These are phyloP conservation scores for Tenthredo mesomela DNA, from an alignment of 2,888 invertebrate species.

Conservation along the genomic window DNA sequence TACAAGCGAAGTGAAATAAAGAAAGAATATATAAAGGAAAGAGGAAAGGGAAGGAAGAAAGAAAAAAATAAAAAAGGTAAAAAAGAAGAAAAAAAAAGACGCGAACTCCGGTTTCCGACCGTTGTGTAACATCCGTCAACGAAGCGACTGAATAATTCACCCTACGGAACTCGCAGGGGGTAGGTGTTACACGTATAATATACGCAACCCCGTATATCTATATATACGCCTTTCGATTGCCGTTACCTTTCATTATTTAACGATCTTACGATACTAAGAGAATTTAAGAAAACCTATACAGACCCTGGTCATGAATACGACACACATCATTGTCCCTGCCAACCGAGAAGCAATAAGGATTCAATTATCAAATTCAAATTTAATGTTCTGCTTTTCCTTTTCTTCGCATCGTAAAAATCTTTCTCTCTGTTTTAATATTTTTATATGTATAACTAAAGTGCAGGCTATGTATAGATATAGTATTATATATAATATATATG, in stretches of 20 bases:
- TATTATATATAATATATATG: no score
- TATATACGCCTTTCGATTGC: background rate
- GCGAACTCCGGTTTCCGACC: background rate
- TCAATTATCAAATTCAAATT: background rate
- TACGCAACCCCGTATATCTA: background rate
- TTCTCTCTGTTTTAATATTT: background rate
- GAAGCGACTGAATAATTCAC: constrained; percentile 23
- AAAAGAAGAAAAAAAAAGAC: background rate
- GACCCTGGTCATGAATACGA: background rate
- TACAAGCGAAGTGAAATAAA: background rate
- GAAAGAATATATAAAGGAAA: background rate
- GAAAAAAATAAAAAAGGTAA: background rate
- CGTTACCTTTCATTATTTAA: constrained; percentile 35
- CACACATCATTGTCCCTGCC: background rate
- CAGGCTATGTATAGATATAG: background rate
- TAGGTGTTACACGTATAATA: background rate
- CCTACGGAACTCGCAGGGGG: background rate
- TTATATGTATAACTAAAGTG: background rate
- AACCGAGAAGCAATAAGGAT: background rate
- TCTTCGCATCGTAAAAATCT: background rate
- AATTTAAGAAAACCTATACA: background rate
- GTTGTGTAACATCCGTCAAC: background rate
- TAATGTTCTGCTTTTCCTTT: background rate
- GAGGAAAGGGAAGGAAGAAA: background rate
- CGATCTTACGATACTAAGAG: constrained; percentile 10